Percentiles rank a stretch among this genome's conserved stretches.
Conservation (phyloP, 2,113 vertebrate species). For the Polyodon spathula region DNA sequence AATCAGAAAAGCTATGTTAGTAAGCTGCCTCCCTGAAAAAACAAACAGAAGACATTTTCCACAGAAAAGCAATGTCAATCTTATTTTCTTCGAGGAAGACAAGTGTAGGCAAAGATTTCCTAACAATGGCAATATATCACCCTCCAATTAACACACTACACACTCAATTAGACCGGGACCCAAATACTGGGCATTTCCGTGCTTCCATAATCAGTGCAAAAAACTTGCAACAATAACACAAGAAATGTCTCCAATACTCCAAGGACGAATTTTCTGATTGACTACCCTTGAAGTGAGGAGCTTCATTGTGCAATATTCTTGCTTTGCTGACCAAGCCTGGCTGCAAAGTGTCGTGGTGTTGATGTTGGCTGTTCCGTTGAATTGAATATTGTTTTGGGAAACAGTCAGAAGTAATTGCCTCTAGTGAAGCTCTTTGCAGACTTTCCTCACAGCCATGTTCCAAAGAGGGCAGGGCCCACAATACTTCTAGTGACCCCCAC, state of each 20-base stretch:
- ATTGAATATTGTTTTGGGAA: not conserved
- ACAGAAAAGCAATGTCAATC: constrained; percentile 19
- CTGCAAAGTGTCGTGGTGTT: not conserved
- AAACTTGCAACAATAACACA: constrained; percentile 3
- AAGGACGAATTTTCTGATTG: constrained; percentile 1
- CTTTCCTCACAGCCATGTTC: too few relatives aligned
- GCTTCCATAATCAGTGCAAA: constrained; percentile 8
- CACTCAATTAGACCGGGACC: constrained; percentile 26
- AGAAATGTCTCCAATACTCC: constrained; percentile 7
- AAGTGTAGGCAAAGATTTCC: constrained; percentile 20
- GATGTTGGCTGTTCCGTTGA: not conserved
- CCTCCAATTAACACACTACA: constrained; percentile 31
- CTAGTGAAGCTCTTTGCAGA: too few relatives aligned
- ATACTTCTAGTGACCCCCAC: too few relatives aligned
- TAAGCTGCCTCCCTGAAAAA: not conserved
- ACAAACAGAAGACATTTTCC: constrained; percentile 24
- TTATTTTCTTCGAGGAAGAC: constrained; percentile 27
- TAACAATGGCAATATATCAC: constrained; percentile 27
- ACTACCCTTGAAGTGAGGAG: constrained; percentile 20
- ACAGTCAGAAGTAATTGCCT: too few relatives aligned
- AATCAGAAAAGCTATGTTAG: constrained; percentile 23
- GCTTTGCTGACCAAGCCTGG: not conserved
- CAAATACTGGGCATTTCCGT: constrained; percentile 13
- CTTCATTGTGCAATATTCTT: constrained; percentile 31
- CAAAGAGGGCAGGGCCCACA: too few relatives aligned